phyloP scores from a whole-genome alignment of 37 sponge, comb jelly and placozoan genomes.

The Oscarella lobularis region DNA sequence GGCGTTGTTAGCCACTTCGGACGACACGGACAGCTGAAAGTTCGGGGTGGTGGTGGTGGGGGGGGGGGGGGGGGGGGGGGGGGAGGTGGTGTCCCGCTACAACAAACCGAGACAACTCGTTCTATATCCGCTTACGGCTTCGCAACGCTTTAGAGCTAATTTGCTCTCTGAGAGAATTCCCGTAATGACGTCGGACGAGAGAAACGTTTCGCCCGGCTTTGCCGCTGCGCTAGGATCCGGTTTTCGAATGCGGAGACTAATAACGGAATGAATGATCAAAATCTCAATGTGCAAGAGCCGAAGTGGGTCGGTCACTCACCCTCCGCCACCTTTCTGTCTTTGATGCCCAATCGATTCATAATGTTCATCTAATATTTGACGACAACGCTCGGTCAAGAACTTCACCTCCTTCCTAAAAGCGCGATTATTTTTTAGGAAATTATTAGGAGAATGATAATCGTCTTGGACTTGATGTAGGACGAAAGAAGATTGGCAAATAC shows the following conservation, averaged over 20 bases:
- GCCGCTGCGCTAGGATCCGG: too few species aligned
- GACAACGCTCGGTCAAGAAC: constrained; percentile 14
- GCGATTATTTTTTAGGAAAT: too few species aligned
- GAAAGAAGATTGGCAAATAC: neutral
- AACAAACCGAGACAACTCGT: too few species aligned
- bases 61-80: too few species aligned
- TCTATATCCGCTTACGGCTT: too few species aligned
- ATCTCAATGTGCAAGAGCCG: too few species aligned
- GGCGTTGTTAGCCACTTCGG: constrained; percentile 34
- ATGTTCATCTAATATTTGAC: constrained; percentile 13
- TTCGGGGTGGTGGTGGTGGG: too few species aligned
- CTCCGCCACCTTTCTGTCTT: constrained; percentile 11
- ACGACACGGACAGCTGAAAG: neutral
- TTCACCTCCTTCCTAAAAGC: constrained; percentile 33
- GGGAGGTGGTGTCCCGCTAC: too few species aligned
- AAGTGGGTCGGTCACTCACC: constrained; percentile 11
- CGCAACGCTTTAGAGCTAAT: constrained; percentile 46
- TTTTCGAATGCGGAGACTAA: too few species aligned
- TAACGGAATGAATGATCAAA: too few species aligned
- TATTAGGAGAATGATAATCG: too few species aligned
- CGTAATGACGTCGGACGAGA: constrained; percentile 67
- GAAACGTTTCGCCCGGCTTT: constrained; percentile 29
- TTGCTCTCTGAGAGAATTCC: constrained; percentile 49
- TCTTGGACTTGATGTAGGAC: neutral
- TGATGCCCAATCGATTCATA: constrained; percentile 22